Percentiles rank a stretch among this genome's conserved stretches.
Evolutionary conservation across 1,140 invertebrate genomes (phyloP).

Genomic region (Eumaeus atala): DNA sequence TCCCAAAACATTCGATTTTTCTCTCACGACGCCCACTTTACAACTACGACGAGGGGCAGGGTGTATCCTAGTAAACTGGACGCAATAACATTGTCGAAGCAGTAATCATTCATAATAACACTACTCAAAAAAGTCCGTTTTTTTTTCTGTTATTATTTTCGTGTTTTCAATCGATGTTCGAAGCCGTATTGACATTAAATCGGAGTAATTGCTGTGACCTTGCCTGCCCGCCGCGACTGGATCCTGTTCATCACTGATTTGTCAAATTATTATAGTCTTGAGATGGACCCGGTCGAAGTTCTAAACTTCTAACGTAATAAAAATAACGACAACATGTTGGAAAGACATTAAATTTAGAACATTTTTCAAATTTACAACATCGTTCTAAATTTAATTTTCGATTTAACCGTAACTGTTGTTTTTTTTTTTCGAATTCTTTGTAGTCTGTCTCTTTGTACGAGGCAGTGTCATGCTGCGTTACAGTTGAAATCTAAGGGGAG

Average conservation of each 20-base stretch:
- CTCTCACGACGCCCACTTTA: slow-evolving; percentile 4
- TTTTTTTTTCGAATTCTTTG: no score
- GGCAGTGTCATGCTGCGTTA: no score
- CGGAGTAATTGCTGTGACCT: slow-evolving; percentile 29
- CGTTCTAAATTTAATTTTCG: no score
- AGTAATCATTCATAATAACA: slow-evolving; percentile 64
- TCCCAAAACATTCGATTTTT: neutral
- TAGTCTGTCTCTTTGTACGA: no score
- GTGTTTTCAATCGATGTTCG: slow-evolving; percentile 53
- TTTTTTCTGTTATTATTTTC: slow-evolving; percentile 22
- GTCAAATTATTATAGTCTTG: neutral
- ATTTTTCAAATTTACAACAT: no score
- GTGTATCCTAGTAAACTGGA: slow-evolving; percentile 34
- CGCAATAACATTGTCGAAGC: slow-evolving; percentile 46
- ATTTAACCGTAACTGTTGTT: no score
- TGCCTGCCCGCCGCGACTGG: slow-evolving; percentile 13
- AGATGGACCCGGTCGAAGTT: no score
- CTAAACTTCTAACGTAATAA: no score
- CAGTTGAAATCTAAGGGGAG: no score
- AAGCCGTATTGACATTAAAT: slow-evolving; percentile 61
- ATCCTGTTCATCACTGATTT: slow-evolving; percentile 18
- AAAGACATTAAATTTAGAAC: no score
- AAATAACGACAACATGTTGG: no score
- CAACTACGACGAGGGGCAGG: slow-evolving; percentile 16
- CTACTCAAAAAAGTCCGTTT: slow-evolving; percentile 42